These are phyloP conservation scores for Lacerta agilis DNA, from an alignment of 2,797 vertebrate species.

Conservation along the genomic window DNA sequence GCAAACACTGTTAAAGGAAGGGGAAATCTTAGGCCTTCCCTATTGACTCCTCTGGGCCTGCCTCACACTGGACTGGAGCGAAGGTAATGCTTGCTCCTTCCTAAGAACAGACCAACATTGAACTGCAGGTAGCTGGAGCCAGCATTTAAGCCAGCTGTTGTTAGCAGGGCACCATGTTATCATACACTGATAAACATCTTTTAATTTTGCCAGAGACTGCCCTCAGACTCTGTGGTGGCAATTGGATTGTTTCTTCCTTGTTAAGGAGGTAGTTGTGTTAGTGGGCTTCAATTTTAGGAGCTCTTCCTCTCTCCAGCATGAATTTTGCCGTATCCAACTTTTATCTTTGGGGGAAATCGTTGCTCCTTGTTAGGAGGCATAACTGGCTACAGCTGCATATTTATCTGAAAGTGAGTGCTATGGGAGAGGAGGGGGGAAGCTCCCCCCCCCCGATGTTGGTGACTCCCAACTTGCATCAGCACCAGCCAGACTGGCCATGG, in stretches of 20 bases:
- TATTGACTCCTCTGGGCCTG: not conserved
- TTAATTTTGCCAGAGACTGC: not conserved
- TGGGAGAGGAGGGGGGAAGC: not conserved
- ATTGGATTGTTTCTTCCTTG: not conserved
- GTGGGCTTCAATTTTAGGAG: not conserved
- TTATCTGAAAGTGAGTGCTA: not conserved
- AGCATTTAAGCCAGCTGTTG: not conserved
- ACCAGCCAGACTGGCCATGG: not conserved
- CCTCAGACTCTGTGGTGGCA: not conserved
- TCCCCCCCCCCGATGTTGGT: not conserved
- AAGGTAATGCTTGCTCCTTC: not conserved
- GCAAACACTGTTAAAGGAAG: too few species aligned
- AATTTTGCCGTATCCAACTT: not conserved
- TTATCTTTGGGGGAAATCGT: not conserved
- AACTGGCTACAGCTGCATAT: not conserved
- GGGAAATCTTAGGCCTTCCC: not conserved
- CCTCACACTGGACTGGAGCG: not conserved
- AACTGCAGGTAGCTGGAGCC: not conserved
- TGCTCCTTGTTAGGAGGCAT: not conserved
- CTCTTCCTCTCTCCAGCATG: not conserved
- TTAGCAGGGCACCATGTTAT: too few species aligned
- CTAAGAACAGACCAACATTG: not conserved
- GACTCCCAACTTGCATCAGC: not conserved
- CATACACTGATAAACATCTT: not conserved
- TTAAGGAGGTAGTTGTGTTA: not conserved